A percentile compares a stretch with the other conserved stretches of the same genome.
Conservation (phyloP, 1,140 invertebrate genomes). For the Schlechtendalia chinensis region DNA sequence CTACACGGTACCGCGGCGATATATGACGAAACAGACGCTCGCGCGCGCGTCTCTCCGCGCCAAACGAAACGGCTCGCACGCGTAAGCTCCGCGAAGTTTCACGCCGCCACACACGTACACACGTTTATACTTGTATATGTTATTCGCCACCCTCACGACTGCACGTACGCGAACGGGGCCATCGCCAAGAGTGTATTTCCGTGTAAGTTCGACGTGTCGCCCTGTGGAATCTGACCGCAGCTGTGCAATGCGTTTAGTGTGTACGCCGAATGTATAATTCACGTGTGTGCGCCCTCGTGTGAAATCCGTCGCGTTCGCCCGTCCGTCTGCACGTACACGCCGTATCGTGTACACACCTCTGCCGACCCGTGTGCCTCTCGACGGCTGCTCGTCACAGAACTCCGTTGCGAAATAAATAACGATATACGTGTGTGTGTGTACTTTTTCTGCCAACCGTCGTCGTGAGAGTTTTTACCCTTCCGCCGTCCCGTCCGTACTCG, state of each 20-base stretch:
- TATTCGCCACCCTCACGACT: too few relatives aligned
- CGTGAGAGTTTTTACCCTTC: too few relatives aligned
- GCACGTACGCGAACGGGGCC: neutral
- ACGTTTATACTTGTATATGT: too few relatives aligned
- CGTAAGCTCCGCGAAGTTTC: neutral
- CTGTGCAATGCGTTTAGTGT: constrained; percentile 26
- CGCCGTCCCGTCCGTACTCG: too few relatives aligned
- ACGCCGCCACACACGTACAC: too few relatives aligned
- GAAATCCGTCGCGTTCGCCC: constrained; percentile 16
- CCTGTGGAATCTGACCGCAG: constrained; percentile 47
- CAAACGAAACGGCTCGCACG: neutral
- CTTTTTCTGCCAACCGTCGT: too few relatives aligned
- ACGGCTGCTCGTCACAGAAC: neutral
- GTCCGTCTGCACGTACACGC: neutral
- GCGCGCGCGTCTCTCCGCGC: too few relatives aligned
- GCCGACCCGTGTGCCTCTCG: neutral
- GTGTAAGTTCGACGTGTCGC: constrained; percentile 42
- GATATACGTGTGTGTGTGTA: too few relatives aligned
- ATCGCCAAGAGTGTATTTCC: constrained; percentile 44
- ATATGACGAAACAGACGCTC: too few relatives aligned
- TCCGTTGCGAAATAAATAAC: neutral
- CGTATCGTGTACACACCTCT: neutral
- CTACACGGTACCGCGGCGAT: too few relatives aligned
- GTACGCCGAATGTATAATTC: neutral
- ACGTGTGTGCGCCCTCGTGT: constrained; percentile 1